Evolutionary conservation across 2,797 vertebrate genomes (phyloP).

Genomic region (Aulostomus chinensis): DNA sequence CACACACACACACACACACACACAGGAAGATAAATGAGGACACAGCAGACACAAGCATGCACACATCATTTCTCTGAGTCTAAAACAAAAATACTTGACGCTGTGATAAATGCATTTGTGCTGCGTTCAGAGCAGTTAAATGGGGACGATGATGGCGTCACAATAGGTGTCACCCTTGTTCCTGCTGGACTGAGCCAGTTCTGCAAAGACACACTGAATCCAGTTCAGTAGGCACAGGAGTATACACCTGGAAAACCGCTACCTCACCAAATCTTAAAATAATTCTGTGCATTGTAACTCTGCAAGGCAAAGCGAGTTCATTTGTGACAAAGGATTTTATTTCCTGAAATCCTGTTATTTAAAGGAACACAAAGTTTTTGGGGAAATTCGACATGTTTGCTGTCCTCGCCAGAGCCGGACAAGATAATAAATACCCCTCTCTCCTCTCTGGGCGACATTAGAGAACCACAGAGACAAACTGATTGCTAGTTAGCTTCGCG

Average conservation of each 20-base stretch:
- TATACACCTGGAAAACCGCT: constrained; percentile 50
- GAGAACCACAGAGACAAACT: too few species aligned
- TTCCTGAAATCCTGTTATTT: not conserved
- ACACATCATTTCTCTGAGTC: not conserved
- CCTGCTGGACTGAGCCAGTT: constrained; percentile 99
- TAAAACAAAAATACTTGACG: constrained; percentile 14
- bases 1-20: too few species aligned
- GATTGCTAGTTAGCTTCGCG: too few species aligned
- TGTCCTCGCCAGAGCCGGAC: too few species aligned
- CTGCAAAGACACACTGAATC: constrained; percentile 78
- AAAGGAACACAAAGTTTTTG: too few species aligned
- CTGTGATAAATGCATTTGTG: constrained; percentile 17
- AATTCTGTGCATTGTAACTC: constrained; percentile 11
- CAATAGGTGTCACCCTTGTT: constrained; percentile 86
- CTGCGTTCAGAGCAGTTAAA: constrained; percentile 7
- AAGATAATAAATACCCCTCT: too few species aligned
- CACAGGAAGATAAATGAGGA: constrained; percentile 39
- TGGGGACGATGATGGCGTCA: constrained; percentile 5
- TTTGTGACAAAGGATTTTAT: not conserved
- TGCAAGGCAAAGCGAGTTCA: not conserved
- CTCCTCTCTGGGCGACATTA: too few species aligned
- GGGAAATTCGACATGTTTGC: too few species aligned
- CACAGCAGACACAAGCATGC: not conserved
- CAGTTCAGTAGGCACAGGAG: constrained; percentile 83
- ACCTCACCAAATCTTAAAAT: constrained; percentile 8